These are phyloP conservation scores for Gadopsis bispinosus DNA, from an alignment of 2,797 vertebrate genomes.

Conservation along the genomic window DNA sequence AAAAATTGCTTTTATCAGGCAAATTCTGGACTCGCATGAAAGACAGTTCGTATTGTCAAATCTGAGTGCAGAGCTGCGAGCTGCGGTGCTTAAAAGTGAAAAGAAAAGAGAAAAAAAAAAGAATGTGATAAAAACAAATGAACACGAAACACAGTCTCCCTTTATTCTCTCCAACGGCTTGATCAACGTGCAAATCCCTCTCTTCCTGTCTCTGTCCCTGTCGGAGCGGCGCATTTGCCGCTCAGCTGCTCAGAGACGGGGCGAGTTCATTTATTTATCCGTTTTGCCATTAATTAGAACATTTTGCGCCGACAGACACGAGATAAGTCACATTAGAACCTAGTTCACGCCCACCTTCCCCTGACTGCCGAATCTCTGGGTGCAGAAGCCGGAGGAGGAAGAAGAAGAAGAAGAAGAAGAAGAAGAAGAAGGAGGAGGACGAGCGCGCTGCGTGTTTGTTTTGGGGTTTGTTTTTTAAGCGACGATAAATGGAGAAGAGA, in stretches of 20 bases:
- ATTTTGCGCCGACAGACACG: conserved; percentile 76
- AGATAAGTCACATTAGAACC: conserved; percentile 81
- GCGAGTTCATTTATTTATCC: conserved; percentile 81
- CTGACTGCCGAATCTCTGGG: conserved; percentile 54
- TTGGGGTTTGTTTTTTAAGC: conserved; percentile 3
- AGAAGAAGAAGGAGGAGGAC: conserved; percentile 1
- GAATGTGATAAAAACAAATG: conserved; percentile 1
- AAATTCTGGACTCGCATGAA: conserved; percentile 13
- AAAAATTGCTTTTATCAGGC: background rate
- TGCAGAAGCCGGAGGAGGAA: conserved; percentile 20
- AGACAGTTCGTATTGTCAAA: conserved; percentile 19
- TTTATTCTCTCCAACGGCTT: conserved; percentile 55
- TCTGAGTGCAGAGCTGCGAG: conserved; percentile 27
- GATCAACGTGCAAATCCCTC: conserved; percentile 67
- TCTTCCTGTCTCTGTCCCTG: conserved; percentile 60
- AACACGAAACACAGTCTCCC: conserved; percentile 36
- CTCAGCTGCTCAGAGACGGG: conserved; percentile 73
- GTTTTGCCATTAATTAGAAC: conserved; percentile 80
- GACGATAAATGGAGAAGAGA: conserved; percentile 36
- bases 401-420: background rate
- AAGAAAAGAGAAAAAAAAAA: no score
- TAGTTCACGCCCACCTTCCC: conserved; percentile 77
- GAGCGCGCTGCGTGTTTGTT: background rate
- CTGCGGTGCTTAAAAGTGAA: conserved; percentile 14
- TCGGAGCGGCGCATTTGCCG: conserved; percentile 52